These are phyloP conservation scores for Eueides isabella DNA, from an alignment of 1,140 invertebrate species.

Conservation along the genomic window DNA sequence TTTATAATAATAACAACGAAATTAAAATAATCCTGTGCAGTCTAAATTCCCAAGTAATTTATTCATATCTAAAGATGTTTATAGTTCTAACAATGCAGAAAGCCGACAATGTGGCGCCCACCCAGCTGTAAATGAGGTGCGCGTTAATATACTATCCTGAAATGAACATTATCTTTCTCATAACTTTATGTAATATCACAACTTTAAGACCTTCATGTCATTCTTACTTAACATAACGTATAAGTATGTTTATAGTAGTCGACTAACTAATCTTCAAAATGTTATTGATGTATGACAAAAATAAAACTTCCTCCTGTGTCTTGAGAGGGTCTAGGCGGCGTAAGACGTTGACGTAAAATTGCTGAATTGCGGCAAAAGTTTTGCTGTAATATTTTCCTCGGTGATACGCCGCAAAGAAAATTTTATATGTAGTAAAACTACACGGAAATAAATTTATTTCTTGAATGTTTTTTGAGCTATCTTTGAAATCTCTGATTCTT, in stretches of 20 bases:
- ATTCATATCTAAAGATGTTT: slow-evolving; percentile 33
- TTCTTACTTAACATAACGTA: not conserved
- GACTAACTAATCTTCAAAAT: not conserved
- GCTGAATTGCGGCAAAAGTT: slow-evolving; percentile 61
- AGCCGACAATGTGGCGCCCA: slow-evolving; percentile 60
- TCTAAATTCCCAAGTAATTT: slow-evolving; percentile 25
- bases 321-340: slow-evolving; percentile 29
- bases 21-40: slow-evolving; percentile 22
- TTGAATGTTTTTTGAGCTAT: too few relatives aligned
- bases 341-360: slow-evolving; percentile 53
- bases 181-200: slow-evolving; percentile 66
- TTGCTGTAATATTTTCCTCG: slow-evolving; percentile 59
- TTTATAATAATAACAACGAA: slow-evolving; percentile 4
- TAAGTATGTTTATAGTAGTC: not conserved
- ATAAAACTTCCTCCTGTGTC: not conserved
- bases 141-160: slow-evolving; percentile 76
- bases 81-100: slow-evolving; percentile 30
- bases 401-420: slow-evolving; percentile 35
- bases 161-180: slow-evolving; percentile 80
- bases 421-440: slow-evolving; percentile 40
- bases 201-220: not conserved
- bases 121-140: slow-evolving; percentile 68
- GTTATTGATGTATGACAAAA: not conserved
- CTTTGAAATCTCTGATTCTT: too few relatives aligned
- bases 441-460: not conserved